A percentile compares a stretch with the other conserved stretches of the same genome.
phyloP scores from a whole-genome alignment of 2,888 invertebrate species.

The Spilosoma lubricipeda region DNA sequence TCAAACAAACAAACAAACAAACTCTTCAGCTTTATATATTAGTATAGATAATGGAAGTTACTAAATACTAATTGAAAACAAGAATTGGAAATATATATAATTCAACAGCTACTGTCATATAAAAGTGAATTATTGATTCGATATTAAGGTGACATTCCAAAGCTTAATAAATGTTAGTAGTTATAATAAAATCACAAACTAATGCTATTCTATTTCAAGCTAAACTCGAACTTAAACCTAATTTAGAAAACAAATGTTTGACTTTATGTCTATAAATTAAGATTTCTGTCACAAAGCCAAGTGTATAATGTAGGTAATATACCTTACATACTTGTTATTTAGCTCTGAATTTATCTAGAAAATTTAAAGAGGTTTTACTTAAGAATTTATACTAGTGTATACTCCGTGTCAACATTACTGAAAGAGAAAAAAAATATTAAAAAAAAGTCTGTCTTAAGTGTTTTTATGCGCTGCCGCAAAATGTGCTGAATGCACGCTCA shows the following conservation, averaged over 20 bases:
- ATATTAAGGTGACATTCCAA: not conserved
- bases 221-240: not conserved
- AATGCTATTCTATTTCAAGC: not conserved
- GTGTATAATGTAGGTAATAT: not conserved
- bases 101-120: not conserved
- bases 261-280: not conserved
- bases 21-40: too few relatives aligned
- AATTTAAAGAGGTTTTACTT: not conserved
- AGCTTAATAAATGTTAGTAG: not conserved
- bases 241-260: not conserved
- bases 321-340: not conserved
- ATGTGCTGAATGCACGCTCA: slow-evolving; percentile 71
- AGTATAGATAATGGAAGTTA: too few relatives aligned
- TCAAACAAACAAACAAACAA: too few relatives aligned
- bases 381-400: not conserved
- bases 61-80: too few relatives aligned
- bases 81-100: too few relatives aligned
- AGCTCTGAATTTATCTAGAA: not conserved
- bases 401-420: not conserved
- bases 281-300: not conserved
- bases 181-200: not conserved
- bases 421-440: not conserved
- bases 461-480: slow-evolving; percentile 69
- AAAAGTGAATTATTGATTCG: not conserved
- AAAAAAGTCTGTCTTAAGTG: too few relatives aligned